Evolutionary conservation across 2,113 vertebrate genomes (phyloP), one percentile per base, ranked within the genome.

Genomic region (Bombycilla garrulus): DNA sequence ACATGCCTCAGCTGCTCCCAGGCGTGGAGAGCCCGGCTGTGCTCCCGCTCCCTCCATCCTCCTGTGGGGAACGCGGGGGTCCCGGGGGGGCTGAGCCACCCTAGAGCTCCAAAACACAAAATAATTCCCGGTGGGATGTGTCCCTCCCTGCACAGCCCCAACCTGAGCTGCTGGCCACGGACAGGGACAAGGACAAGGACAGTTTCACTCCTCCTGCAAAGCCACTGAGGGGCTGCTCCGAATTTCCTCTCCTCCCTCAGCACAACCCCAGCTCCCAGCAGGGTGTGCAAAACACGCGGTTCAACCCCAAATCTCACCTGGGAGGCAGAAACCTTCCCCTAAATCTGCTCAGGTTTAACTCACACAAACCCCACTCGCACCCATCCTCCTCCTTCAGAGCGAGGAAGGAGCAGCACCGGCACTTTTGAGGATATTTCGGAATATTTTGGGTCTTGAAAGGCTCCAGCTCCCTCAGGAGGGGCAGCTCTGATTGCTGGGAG

Each of bases 41-140:
- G 42, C 35, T 53, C 47, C 25, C 38, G n/a, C n/a, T n/a, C n/a
- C n/a, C n/a, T n/a, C 50, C 6, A 2, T 19, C 84, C 57, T 6
- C 64, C 36, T 51, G 47, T 36, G 2, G 0, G 4, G 15, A 29
- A 23, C 50, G 12, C 44, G 9, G 1, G n/a, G 7, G 28, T 38
- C 38, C 48, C 35, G 26, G 2, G 29, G 35, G 45, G 36, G 15
- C 67, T 26, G 38, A 38, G 38, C 38, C 38, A 38, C 38, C 38
- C 38, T 12, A 38, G 12, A 28, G 38, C 44, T 11, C 45, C 81
- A 2, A 5, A 62, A 10, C 35, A 9, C 11, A 69, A 22, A 9
- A 3, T 2, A 16, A 66, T 23, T 40, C 4, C 9, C 0, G 0
- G 0, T 9, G 8, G 60, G 81, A n/a, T 15, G 3, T 5, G 50